Percentiles rank a stretch among this genome's conserved stretches.
These are phyloP conservation scores for Prochilodus magdalenae DNA, from an alignment of 2,113 vertebrate species.

Conservation along the genomic window DNA sequence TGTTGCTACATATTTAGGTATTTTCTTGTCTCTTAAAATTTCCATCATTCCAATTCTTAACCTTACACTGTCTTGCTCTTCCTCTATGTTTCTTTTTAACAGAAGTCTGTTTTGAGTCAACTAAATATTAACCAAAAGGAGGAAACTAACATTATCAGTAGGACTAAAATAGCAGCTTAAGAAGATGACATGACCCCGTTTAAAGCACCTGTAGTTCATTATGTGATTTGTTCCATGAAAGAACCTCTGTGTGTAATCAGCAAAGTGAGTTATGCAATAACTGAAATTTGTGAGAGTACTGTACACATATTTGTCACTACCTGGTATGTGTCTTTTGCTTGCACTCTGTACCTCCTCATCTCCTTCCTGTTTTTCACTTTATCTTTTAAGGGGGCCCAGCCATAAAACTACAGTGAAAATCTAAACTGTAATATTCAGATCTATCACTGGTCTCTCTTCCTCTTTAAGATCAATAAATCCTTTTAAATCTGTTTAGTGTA, in stretches of 20 bases:
- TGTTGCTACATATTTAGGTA: neutral
- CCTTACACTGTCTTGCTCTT: no score
- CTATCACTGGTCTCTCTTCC: neutral
- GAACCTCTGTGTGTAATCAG: slow-evolving; percentile 10
- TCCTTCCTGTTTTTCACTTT: neutral
- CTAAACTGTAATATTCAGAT: neutral
- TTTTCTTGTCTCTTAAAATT: neutral
- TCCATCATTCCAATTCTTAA: no score
- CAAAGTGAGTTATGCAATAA: slow-evolving; percentile 1
- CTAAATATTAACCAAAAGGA: slow-evolving; percentile 6
- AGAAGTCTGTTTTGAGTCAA: no score
- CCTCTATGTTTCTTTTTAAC: no score
- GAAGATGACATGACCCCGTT: neutral
- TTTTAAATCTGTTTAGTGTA: neutral
- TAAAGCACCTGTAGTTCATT: neutral
- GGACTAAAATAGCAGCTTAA: neutral
- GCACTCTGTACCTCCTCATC: neutral
- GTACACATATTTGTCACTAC: neutral
- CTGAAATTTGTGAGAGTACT: neutral
- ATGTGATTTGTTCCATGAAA: slow-evolving; percentile 2
- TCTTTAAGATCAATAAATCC: neutral
- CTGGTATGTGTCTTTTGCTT: neutral
- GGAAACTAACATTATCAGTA: neutral
- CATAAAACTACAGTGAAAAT: neutral
- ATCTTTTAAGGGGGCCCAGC: neutral